Evolutionary conservation across 2,113 vertebrate genomes (phyloP).

Genomic region (Hirundichthys speculiger): DNA sequence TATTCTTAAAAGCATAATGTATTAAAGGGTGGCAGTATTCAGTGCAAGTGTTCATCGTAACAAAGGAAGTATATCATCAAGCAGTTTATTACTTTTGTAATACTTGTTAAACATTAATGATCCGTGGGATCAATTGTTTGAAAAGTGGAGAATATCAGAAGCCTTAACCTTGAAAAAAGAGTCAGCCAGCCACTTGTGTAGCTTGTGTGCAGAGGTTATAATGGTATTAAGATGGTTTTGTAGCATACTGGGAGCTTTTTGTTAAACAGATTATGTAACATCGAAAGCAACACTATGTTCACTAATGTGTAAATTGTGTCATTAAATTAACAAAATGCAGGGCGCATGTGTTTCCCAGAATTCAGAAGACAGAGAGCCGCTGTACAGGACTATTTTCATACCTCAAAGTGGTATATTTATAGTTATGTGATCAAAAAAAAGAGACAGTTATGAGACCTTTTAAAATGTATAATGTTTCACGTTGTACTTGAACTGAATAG

Average conservation of each 20-base stretch:
- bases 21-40: neutral
- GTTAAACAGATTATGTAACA: constrained; percentile 4
- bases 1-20: neutral
- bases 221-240: constrained; percentile 19
- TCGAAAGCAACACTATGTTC: constrained; percentile 8
- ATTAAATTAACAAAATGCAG: neutral
- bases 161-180: constrained; percentile 5
- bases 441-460: neutral
- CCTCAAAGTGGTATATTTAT: constrained; percentile 20
- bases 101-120: neutral
- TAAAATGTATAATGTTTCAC: constrained; percentile 3
- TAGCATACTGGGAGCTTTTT: constrained; percentile 35
- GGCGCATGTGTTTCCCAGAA: neutral
- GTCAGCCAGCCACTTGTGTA: constrained; percentile 5
- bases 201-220: constrained; percentile 22
- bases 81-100: neutral
- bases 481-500: constrained; percentile 13
- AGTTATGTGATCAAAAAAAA: neutral
- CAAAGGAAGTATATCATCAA: neutral
- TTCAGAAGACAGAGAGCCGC: neutral
- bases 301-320: constrained; percentile 9
- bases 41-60: neutral
- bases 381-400: constrained; percentile 6
- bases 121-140: neutral
- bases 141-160: neutral